Conservation (phyloP, 2,888 invertebrate species). For the Serrognathus titanus region DNA sequence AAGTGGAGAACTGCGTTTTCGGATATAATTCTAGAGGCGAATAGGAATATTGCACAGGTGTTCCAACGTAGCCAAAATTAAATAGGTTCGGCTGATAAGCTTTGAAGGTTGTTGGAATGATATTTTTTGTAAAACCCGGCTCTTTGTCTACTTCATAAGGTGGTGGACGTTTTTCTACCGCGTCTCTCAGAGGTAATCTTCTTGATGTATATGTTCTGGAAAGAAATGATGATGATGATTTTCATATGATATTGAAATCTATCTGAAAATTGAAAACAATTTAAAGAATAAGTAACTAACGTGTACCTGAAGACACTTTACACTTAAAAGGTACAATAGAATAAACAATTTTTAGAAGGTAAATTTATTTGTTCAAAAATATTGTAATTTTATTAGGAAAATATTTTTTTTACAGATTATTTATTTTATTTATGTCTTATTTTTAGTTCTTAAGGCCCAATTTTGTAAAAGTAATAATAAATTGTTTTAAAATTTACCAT, state of each 20-base stretch:
- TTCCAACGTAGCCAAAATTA: neutral
- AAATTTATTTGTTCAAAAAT: too few relatives aligned
- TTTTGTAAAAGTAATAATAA: too few relatives aligned
- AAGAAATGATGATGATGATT: slow-evolving; percentile 11
- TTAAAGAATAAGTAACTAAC: neutral
- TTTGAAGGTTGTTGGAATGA: neutral
- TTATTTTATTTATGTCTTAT: too few relatives aligned
- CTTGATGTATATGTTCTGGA: slow-evolving; percentile 47
- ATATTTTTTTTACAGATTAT: too few relatives aligned
- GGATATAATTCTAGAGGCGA: too few relatives aligned
- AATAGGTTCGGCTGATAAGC: neutral
- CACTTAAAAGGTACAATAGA: too few relatives aligned
- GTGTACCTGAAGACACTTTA: too few relatives aligned
- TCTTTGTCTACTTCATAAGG: slow-evolving; percentile 42
- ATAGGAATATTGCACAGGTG: neutral
- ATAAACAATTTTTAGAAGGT: too few relatives aligned
- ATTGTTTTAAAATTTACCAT: too few relatives aligned
- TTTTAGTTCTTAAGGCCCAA: too few relatives aligned
- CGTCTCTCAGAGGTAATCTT: slow-evolving; percentile 64
- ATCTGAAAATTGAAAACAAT: too few relatives aligned
- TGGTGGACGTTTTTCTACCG: slow-evolving; percentile 62
- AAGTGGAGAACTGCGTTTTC: neutral
- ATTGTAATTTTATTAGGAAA: too few relatives aligned
- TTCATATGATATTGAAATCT: neutral
- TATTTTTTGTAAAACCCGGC: slow-evolving; percentile 10